These are phyloP conservation scores for Nomada ferruginata DNA, from an alignment of 2,888 invertebrate species.

Conservation along the genomic window DNA sequence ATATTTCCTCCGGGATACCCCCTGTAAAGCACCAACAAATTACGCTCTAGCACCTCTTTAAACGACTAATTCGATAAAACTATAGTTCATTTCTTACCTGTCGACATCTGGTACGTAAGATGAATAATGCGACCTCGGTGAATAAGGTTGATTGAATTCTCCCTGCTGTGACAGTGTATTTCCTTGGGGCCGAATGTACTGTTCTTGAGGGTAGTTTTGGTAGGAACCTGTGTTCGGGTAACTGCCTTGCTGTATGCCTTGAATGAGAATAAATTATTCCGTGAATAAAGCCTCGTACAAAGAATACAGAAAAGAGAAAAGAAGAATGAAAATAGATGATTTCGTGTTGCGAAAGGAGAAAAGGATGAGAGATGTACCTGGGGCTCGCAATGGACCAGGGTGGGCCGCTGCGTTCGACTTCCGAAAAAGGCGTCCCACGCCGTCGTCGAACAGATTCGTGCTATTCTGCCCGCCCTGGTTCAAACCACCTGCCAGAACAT, in stretches of 20 bases:
- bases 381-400: constrained; percentile 59
- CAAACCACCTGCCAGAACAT: constrained; percentile 62
- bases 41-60: background rate
- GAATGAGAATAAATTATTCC: constrained; percentile 40
- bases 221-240: constrained; percentile 84
- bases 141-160: constrained; percentile 85
- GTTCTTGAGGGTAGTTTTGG: constrained; percentile 85
- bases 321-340: constrained; percentile 2
- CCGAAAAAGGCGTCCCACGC: constrained; percentile 58
- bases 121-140: constrained; percentile 84
- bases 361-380: constrained; percentile 61
- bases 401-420: constrained; percentile 60
- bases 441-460: constrained; percentile 59
- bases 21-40: constrained; percentile 69
- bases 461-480: constrained; percentile 62
- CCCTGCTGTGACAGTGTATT: constrained; percentile 80
- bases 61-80: background rate
- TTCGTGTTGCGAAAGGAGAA: constrained; percentile 51
- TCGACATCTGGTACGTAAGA: constrained; percentile 83
- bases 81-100: constrained; percentile 71
- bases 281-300: background rate
- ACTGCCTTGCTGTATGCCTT: constrained; percentile 84
- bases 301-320: background rate
- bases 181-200: constrained; percentile 83
- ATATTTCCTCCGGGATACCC: constrained; percentile 82